Conservation (phyloP, 2,113 vertebrate species). For the Siniperca chuatsi region DNA sequence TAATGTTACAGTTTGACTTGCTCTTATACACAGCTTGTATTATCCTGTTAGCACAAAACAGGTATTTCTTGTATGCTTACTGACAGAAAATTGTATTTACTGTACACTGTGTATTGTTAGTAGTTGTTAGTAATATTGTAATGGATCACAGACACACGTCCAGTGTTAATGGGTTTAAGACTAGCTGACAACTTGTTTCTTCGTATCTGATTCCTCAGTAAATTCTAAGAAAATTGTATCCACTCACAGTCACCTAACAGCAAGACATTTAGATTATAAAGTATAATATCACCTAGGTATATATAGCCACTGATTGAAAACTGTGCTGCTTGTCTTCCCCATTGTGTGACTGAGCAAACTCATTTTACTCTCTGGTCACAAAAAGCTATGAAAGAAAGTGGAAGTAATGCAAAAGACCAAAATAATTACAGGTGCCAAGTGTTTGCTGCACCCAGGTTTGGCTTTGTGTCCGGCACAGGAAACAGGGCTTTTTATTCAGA, state of each 20-base stretch:
- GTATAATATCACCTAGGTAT: not conserved
- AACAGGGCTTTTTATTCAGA: not conserved
- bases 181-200: not conserved
- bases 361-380: not conserved
- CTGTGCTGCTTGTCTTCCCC: not conserved
- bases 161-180: constrained; percentile 11
- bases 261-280: not conserved
- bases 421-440: constrained; percentile 23
- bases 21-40: not conserved
- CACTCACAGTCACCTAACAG: not conserved
- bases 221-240: not conserved
- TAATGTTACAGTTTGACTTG: not conserved
- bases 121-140: not conserved
- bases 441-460: constrained; percentile 6
- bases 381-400: not conserved
- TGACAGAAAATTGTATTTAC: not conserved
- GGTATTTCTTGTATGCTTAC: not conserved
- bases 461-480: not conserved
- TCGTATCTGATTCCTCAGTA: not conserved
- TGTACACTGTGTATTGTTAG: not conserved
- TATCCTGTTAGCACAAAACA: not conserved
- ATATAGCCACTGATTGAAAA: not conserved
- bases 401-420: constrained; percentile 4
- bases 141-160: not conserved
- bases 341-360: not conserved